Base-by-base conservation (phyloP, 2,888 invertebrate genomes). In the Dimorphilus gyrociliatus region DNA sequence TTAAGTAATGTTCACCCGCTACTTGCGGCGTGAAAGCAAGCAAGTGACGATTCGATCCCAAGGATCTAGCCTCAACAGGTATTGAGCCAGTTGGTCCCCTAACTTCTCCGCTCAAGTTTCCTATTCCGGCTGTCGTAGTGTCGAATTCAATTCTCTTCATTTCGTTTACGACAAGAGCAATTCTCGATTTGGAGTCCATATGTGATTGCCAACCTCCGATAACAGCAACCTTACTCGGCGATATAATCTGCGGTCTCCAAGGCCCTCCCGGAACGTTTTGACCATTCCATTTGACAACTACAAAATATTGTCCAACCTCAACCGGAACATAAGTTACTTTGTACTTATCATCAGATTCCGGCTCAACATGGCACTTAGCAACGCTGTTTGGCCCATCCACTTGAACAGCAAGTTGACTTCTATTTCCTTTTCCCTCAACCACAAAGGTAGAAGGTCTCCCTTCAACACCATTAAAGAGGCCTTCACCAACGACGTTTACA, bases 281-380 rank as follows among this genome's bases (percentile, higher is more conserved):
- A 19, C 65, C 65, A 42, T 69, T 69, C 68, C 69, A 69, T 25
- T 75, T 76, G 41, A 92, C 78, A 38, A 80, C 69, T 19, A 90
- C 75, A 59, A 86, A 84, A 55, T 85, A 90, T 23, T 78, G 71
- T 1, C 92, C 92, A n/a, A 84, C 79, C 48, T 82, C 81, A 1
- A 78, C 72, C 0, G 92, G 88, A 2, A 78, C 75, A 62, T 88
- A 94, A 0, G 81, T 78, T 27, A 88, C 81, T 38, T 78, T 75
- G 73, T 81, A 88, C 42, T 81, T 37, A 14, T 81, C 78, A 31
- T 63, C 57, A 15, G 54, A 50, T 31, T 63, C 56, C 57, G 39
- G 68, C 36, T 64, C 63, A 8, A 68, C 45, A 58, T 66, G 52
- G 58, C 68, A 52, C 51, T 71, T 59, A 37, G 72, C 57, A 65